phyloP scores from a whole-genome alignment of 2,888 invertebrate genomes.

The Metallyticus violacea region DNA sequence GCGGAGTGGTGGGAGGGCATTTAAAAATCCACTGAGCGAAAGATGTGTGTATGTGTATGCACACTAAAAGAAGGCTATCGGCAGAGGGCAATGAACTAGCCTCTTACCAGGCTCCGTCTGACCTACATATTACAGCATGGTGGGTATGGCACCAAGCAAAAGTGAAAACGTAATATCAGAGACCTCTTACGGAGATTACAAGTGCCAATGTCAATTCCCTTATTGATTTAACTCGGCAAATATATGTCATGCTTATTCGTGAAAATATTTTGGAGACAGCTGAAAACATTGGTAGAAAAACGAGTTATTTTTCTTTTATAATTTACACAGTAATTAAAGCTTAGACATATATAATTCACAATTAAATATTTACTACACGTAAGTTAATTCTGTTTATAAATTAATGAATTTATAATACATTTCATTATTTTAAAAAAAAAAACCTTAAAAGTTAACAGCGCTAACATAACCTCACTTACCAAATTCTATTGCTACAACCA shows the following conservation, averaged over 20 bases:
- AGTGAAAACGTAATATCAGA: constrained; percentile 31
- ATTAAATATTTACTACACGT: too few species aligned
- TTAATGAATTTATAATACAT: too few species aligned
- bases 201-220: constrained; percentile 31
- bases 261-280: too few species aligned
- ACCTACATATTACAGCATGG: constrained; percentile 34
- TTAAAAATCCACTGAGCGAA: not conserved
- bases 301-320: too few species aligned
- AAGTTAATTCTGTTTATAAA: too few species aligned
- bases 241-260: too few species aligned
- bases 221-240: too few species aligned
- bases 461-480: not conserved
- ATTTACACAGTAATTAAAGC: too few species aligned
- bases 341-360: too few species aligned
- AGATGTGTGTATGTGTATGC: not conserved
- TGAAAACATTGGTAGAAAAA: too few species aligned
- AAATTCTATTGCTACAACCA: not conserved
- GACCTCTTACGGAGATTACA: constrained; percentile 18
- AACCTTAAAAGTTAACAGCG: too few species aligned
- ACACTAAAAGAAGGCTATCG: constrained; percentile 48
- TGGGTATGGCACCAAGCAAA: not conserved
- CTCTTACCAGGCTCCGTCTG: constrained; percentile 48
- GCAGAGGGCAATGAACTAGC: constrained; percentile 58
- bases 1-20: not conserved
- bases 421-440: too few species aligned